Conservation (phyloP, 2,888 invertebrate genomes). For the Gari tellinella region DNA sequence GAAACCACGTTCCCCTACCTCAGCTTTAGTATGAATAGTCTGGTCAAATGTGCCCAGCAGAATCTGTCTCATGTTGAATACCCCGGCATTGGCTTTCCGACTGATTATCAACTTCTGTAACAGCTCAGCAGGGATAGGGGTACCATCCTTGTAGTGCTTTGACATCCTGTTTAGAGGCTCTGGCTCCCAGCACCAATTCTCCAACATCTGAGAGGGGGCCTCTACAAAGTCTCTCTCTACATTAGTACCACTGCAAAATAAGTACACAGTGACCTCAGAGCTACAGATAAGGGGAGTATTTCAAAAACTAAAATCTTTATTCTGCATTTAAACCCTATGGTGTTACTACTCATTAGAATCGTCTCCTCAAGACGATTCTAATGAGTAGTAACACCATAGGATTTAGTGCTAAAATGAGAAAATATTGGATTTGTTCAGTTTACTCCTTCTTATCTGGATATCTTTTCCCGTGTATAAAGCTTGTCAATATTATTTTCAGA, state of each 20-base stretch:
- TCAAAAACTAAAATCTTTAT: no score
- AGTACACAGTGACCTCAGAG: no score
- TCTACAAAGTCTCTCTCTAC: slow-evolving; percentile 86
- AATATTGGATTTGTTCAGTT: no score
- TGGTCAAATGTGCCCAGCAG: slow-evolving; percentile 85
- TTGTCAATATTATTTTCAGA: no score
- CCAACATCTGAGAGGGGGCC: slow-evolving; percentile 86
- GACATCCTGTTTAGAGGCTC: slow-evolving; percentile 85
- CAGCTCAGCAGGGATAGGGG: slow-evolving; percentile 84
- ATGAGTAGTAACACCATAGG: no score
- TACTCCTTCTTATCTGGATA: no score
- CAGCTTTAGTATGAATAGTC: slow-evolving; percentile 82
- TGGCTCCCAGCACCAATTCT: slow-evolving; percentile 86
- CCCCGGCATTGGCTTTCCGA: slow-evolving; percentile 85
- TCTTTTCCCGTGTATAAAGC: no score
- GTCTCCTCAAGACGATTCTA: no score
- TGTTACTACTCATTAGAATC: no score
- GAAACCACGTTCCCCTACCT: slow-evolving; percentile 69
- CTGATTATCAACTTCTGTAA: slow-evolving; percentile 84
- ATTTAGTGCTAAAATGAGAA: no score
- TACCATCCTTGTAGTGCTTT: slow-evolving; percentile 83
- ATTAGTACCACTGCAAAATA: slow-evolving; percentile 82
- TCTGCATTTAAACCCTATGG: no score
- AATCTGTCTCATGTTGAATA: slow-evolving; percentile 85
- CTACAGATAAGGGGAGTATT: no score